Conservation (phyloP, 2,797 vertebrate genomes). For the Margarornis squamiger region DNA sequence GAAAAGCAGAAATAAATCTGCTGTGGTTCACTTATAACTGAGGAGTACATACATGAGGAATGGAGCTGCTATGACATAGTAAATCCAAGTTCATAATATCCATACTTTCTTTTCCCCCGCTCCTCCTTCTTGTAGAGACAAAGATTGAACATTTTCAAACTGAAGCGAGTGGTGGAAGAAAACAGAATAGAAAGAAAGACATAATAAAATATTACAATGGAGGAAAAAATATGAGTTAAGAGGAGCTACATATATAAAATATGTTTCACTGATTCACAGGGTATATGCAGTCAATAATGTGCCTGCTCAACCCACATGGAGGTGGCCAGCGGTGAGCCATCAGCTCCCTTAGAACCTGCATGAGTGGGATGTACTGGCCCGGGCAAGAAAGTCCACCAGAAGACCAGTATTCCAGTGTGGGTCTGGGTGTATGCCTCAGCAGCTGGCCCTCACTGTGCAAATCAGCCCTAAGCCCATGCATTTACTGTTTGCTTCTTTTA, state of each 20-base stretch:
- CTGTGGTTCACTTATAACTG: not conserved
- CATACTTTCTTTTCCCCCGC: not conserved
- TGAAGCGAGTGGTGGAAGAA: not conserved
- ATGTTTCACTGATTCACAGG: not conserved
- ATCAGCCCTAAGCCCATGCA: not conserved
- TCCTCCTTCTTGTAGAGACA: not conserved
- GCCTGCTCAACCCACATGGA: not conserved
- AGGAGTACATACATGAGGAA: not conserved
- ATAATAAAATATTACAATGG: not conserved
- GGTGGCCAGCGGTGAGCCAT: not conserved
- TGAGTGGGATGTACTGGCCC: not conserved
- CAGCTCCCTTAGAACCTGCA: not conserved
- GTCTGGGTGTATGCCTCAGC: not conserved
- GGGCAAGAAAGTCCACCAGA: not conserved
- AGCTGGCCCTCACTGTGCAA: not conserved
- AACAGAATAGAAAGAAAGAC: not conserved
- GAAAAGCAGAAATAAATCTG: not conserved
- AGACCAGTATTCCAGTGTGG: not conserved
- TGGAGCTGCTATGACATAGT: fast-evolving
- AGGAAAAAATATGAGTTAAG: not conserved
- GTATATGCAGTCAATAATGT: not conserved
- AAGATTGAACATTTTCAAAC: not conserved
- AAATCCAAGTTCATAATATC: not conserved
- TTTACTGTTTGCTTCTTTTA: not conserved
- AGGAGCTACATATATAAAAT: not conserved